Conservation (phyloP, 2,888 invertebrate genomes). For the Ptilodon capucinus region DNA sequence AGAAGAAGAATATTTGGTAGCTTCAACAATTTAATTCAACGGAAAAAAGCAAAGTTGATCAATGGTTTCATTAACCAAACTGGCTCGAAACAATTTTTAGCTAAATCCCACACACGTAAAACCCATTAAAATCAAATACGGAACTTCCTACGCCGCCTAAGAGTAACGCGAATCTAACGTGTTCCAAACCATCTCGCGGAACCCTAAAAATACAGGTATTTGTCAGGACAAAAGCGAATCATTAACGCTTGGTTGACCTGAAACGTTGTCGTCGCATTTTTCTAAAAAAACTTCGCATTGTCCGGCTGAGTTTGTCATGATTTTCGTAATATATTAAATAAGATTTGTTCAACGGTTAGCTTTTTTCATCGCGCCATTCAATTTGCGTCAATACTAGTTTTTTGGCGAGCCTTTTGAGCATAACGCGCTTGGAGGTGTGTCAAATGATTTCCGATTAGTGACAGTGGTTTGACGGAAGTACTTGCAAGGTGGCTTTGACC, state of each 20-base stretch:
- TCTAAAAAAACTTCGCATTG: constrained; percentile 19
- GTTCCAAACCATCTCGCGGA: not conserved
- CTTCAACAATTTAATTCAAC: no score
- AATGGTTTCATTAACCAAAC: no score
- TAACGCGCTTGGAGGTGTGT: constrained; percentile 38
- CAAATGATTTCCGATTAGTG: constrained; percentile 41
- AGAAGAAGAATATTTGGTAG: no score
- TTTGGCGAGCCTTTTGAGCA: constrained; percentile 22
- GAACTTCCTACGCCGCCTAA: no score
- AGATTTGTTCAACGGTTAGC: constrained; percentile 42
- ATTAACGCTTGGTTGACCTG: constrained; percentile 19
- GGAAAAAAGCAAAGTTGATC: no score
- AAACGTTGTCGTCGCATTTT: constrained; percentile 24
- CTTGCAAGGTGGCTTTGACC: no score
- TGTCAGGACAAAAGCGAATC: constrained; percentile 12
- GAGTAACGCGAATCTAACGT: no score
- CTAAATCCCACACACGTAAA: no score
- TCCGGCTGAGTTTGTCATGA: constrained; percentile 36
- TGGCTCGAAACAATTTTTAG: no score
- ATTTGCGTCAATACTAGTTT: constrained; percentile 29
- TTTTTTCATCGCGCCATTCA: constrained; percentile 14
- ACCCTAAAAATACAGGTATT: constrained; percentile 12
- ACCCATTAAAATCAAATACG: no score
- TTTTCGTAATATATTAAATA: constrained; percentile 55
- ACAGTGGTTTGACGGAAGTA: not conserved